Evolutionary conservation across 2,888 invertebrate genomes (phyloP), one percentile per base, ranked within the genome.

Genomic region (Coremacera marginata): DNA sequence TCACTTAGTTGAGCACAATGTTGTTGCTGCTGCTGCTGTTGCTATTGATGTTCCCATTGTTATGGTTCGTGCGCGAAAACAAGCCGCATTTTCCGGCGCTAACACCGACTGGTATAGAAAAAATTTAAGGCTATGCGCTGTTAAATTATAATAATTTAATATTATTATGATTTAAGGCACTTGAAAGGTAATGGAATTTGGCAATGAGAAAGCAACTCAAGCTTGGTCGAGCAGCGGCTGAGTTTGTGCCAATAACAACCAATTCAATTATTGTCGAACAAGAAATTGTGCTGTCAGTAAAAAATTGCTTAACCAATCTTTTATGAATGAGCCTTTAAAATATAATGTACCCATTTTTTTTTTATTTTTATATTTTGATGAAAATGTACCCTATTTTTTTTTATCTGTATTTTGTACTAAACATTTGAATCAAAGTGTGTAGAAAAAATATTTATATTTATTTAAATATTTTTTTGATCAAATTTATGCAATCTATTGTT

Each of bases 181-280:
- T 27, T 60, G 25, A 60, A 49, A 67, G n/a, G 37, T 9, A n/a
- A 19, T 19, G 19, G 25, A 67, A 67, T 3, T 37, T 7, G 44
- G 14, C 11, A 60, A 60, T 19, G 19, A 44, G 22, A 65, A 65
- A 67, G 67, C n/a, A 37, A 16, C 19, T 19, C 71, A 37, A 70
- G 37, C 5, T 37, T 37, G 4, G 7, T 37, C 37, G 14, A 44
- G 14, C 44, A 44, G 4, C 14, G 44, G 44, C 1, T 65, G 65
- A 34, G 70, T 34, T 70, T 37, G 76, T 71, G 63, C 63, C 31
- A 63, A 67, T 55, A 44, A 14, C 75, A 78, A 72, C 51, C 65
- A 80, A 80, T 78, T 78, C 77, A 79, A 80, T 80, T 80, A 78
- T 77, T 77, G 77, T 62, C 73, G 52, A 77, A 79, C 62, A 72